Conservation (phyloP, 1,140 invertebrate genomes). For the Pinna nobilis region DNA sequence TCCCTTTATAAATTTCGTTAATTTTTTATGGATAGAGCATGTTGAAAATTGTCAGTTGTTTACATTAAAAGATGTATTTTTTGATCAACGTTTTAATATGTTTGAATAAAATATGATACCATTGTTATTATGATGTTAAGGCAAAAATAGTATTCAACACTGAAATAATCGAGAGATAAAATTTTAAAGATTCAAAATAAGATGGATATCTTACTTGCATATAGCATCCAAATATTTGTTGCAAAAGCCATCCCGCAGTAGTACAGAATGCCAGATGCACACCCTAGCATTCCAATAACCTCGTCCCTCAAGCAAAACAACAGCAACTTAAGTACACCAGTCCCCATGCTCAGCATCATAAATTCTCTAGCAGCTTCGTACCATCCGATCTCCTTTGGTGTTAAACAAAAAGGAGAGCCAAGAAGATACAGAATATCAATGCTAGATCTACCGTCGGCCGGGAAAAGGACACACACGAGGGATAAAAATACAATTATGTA, state of each 20-base stretch:
- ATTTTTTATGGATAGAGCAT: too few species aligned
- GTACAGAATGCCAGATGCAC: not conserved
- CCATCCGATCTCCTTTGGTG: conserved; percentile 7
- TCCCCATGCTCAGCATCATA: not conserved
- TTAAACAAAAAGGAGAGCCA: conserved; percentile 1
- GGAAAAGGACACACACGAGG: not conserved
- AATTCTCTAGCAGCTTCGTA: not conserved
- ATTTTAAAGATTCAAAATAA: too few species aligned
- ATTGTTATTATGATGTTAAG: too few species aligned
- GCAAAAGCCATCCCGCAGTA: not conserved
- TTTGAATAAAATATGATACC: too few species aligned
- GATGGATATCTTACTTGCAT: too few species aligned
- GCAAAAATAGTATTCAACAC: too few species aligned
- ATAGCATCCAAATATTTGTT: not conserved
- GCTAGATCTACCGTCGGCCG: not conserved
- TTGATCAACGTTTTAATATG: too few species aligned
- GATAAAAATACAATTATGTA: not conserved
- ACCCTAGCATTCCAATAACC: conserved; percentile 1
- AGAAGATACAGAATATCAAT: conserved; percentile 12
- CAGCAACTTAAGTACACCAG: not conserved
- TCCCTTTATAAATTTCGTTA: too few species aligned
- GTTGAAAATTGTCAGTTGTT: too few species aligned
- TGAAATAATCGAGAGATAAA: too few species aligned
- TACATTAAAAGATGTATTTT: too few species aligned
- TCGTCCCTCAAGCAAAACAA: conserved; percentile 1